Percentiles rank a stretch among this genome's conserved stretches.
Evolutionary conservation across 2,797 vertebrate genomes (phyloP).

Genomic region (Gymnodraco acuticeps): DNA sequence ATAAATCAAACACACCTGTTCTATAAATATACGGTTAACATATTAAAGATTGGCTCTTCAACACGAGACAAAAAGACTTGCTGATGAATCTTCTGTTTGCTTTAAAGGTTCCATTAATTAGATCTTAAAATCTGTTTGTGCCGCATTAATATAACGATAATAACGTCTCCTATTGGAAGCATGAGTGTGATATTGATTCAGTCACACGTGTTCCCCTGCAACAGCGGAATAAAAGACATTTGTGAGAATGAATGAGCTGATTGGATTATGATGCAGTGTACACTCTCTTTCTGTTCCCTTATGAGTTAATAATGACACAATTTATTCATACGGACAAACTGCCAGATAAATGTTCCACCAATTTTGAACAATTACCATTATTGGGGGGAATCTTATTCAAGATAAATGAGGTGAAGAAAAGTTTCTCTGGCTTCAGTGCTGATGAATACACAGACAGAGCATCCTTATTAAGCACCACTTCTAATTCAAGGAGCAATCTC

Average conservation of each 20-base stretch:
- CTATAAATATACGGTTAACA: neutral
- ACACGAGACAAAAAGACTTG: neutral
- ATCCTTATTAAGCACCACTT: slow-evolving; percentile 66
- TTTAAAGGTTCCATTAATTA: slow-evolving; percentile 20
- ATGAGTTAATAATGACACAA: slow-evolving; percentile 71
- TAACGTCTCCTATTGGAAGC: slow-evolving; percentile 27
- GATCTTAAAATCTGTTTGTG: slow-evolving; percentile 15
- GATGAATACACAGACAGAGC: slow-evolving; percentile 58
- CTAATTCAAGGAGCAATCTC: slow-evolving; percentile 55
- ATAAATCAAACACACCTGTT: slow-evolving; percentile 3
- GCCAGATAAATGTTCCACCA: slow-evolving; percentile 77
- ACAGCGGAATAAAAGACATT: slow-evolving; percentile 68
- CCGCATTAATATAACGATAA: slow-evolving; percentile 14
- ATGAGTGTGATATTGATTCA: slow-evolving; percentile 54
- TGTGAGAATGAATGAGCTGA: slow-evolving; percentile 71
- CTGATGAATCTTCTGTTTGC: slow-evolving; percentile 2
- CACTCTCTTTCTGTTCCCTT: slow-evolving; percentile 57
- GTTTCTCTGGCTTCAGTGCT: slow-evolving; percentile 54
- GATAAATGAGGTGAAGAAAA: slow-evolving; percentile 72
- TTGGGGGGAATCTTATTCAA: slow-evolving; percentile 49
- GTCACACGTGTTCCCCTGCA: slow-evolving; percentile 45
- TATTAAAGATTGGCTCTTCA: neutral
- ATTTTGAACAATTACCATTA: slow-evolving; percentile 76
- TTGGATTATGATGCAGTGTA: slow-evolving; percentile 69
- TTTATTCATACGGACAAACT: slow-evolving; percentile 72